Evolutionary conservation across 2,888 invertebrate species (phyloP).

Genomic region (Lutraria lutraria): DNA sequence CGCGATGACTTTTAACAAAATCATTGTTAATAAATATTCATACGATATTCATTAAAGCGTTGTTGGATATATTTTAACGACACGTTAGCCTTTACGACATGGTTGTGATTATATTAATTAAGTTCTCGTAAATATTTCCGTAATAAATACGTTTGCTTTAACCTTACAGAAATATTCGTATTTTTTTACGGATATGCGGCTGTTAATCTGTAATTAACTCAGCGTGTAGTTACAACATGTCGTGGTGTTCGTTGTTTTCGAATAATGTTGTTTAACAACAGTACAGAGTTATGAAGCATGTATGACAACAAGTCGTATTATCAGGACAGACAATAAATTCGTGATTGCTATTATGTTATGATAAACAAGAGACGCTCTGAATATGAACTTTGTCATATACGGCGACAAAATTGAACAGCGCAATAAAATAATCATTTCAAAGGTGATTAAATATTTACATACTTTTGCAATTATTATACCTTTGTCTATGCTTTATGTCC

Average conservation of each 20-base stretch:
- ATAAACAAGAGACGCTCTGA: background rate
- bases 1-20: background rate
- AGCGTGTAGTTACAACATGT: background rate
- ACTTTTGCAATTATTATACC: background rate
- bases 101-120: too few relatives aligned
- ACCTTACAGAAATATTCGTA: conserved; percentile 9
- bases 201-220: background rate
- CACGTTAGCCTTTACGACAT: background rate
- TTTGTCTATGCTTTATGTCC: background rate
- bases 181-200: background rate
- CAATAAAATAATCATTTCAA: background rate
- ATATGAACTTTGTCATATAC: background rate
- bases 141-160: background rate
- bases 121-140: too few relatives aligned
- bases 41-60: background rate
- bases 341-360: background rate
- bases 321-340: background rate
- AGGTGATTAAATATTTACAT: background rate
- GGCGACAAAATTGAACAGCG: background rate
- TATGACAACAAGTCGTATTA: background rate
- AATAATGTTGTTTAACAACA: background rate
- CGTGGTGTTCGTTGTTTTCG: background rate
- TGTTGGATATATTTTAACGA: background rate
- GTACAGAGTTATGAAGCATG: background rate
- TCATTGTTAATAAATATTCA: too few relatives aligned